Conservation (phyloP, 2,113 vertebrate species). For the Austrofundulus limnaeus region DNA sequence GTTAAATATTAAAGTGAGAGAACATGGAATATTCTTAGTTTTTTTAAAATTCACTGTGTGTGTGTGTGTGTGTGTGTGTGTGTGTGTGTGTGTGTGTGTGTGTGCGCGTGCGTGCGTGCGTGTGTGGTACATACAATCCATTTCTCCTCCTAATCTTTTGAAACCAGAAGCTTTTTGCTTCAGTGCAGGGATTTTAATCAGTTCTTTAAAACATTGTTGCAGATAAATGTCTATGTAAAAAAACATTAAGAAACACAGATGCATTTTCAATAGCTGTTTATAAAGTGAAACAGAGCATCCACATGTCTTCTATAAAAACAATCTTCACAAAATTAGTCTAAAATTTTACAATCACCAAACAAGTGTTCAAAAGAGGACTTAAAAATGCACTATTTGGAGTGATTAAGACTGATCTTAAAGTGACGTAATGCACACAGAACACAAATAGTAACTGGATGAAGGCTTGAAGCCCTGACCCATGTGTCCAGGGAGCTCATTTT, state of each 20-base stretch:
- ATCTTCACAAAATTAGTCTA: background rate
- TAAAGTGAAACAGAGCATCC: conserved; percentile 41
- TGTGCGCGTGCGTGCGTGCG: too few relatives aligned
- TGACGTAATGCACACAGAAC: conserved; percentile 72
- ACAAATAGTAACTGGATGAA: conserved; percentile 65
- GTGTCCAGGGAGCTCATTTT: conserved; percentile 70
- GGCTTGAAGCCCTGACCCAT: conserved; percentile 68
- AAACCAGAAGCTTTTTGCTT: conserved; percentile 57
- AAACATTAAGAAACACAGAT: conserved; percentile 41
- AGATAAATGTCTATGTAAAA: conserved; percentile 59
- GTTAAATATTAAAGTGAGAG: conserved; percentile 76
- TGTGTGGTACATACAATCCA: conserved; percentile 36
- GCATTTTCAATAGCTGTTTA: conserved; percentile 33
- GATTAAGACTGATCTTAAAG: conserved; percentile 62
- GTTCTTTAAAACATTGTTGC: conserved; percentile 47
- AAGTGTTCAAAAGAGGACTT: conserved; percentile 63
- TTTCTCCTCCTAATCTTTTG: conserved; percentile 37
- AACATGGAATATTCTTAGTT: conserved; percentile 61
- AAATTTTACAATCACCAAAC: conserved; percentile 24
- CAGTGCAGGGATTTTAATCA: conserved; percentile 48
- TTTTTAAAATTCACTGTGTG: conserved; percentile 38
- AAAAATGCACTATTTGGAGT: conserved; percentile 51
- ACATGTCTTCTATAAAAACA: background rate
- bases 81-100: too few relatives aligned
- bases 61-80: conserved; percentile 14